Base-by-base conservation (phyloP, 2,888 invertebrate genomes). In the Himalopsyche anomala region DNA sequence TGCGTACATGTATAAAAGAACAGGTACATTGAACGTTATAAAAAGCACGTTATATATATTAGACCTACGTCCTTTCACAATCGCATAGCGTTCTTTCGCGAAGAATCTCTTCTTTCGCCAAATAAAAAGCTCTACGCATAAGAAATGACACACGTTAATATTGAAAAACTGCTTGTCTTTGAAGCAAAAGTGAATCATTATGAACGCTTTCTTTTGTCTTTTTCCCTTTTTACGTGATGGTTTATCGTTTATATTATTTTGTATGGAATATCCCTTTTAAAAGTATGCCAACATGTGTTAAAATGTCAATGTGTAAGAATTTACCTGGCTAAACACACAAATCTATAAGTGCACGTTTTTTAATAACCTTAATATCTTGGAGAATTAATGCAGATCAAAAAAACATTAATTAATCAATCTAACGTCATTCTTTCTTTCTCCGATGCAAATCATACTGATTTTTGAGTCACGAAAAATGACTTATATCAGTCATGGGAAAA, bases 1-100 rank as follows among this genome's bases (percentile, higher is more conserved):
- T 12, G 4, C 62, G 15, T 19, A 36, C 36, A 74, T 74, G 38
- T 74, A 74, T 74, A 74, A 74, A 74, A 74, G 74, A 74, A 74
- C 74, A 74, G 74, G 74, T 74, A 74, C 74, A 74, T 74, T 74
- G 74, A 74, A 74, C 38, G 74, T 74, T 38, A 74, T 69, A 74
- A 36, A 74, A 74, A 74, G 74, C 74, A 74, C 15, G 74, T 38
- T 15, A 36, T 36, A 38, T 36, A 74, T 36, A 74, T 38, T 5
- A 0, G 36, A 74, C 19, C 15, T 36, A 74, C 74, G 74, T 74
- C 36, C 74, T 74, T 74, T 74, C 74, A 74, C 38, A 74, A 74
- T 74, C 74, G 74, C 36, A 74, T 74, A 74, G 38, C 74, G 74
- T 74, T 36, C 74, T 38, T 74, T 74, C 74, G 74, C 74, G 19